Conservation (phyloP, 2,113 vertebrate genomes). For the Genyomyrus donnyi region DNA sequence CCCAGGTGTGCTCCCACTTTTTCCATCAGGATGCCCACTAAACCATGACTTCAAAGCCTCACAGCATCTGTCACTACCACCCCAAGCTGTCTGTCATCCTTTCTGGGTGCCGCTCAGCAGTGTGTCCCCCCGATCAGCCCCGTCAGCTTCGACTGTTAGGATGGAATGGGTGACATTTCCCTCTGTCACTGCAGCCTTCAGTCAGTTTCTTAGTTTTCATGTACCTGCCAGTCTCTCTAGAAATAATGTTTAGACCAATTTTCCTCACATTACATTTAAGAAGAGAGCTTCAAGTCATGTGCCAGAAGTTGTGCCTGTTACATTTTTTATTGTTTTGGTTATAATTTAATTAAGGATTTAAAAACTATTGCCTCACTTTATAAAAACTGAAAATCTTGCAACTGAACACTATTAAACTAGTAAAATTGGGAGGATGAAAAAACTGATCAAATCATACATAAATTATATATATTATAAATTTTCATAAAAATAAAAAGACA, state of each 20-base stretch:
- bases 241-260: not conserved
- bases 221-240: not conserved
- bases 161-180: not conserved
- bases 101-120: not conserved
- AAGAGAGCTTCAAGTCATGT: not conserved
- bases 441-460: not conserved
- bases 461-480: not conserved
- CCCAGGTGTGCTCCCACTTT: not conserved
- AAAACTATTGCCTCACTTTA: too few species aligned
- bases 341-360: not conserved
- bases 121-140: not conserved
- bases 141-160: not conserved
- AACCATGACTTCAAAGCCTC: not conserved
- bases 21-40: not conserved
- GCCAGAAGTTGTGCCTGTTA: not conserved
- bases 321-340: not conserved
- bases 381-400: not conserved
- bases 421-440: not conserved
- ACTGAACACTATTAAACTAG: not conserved
- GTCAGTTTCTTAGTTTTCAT: not conserved
- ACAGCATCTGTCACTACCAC: not conserved
- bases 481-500: not conserved
- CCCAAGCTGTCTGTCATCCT: not conserved
- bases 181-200: not conserved
- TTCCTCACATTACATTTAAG: not conserved